These are phyloP conservation scores for Chunga burmeisteri DNA, from an alignment of 2,113 vertebrate species.

Conservation along the genomic window DNA sequence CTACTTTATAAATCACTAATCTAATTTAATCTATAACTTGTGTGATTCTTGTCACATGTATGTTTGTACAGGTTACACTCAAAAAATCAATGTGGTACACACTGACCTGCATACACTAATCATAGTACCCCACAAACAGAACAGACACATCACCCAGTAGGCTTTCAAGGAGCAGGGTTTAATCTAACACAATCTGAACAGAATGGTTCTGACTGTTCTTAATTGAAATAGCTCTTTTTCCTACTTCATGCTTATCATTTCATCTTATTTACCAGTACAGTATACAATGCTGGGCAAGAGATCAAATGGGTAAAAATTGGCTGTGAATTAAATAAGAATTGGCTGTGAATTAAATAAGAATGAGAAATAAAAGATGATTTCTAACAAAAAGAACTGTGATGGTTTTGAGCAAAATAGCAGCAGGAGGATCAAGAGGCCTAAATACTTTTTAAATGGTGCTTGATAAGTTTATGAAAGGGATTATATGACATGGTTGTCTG, in stretches of 20 bases:
- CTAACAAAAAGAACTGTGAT: neutral
- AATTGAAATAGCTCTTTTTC: neutral
- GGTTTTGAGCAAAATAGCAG: neutral
- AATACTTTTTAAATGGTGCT: neutral
- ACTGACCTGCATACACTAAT: neutral
- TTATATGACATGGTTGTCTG: slow-evolving; percentile 18
- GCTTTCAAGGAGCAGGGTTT: neutral
- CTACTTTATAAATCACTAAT: neutral
- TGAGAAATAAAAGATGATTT: neutral
- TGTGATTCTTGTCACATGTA: neutral
- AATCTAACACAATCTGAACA: neutral
- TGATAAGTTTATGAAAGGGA: slow-evolving; percentile 18
- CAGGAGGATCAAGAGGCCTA: neutral
- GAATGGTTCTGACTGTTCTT: neutral
- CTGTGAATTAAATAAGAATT: neutral
- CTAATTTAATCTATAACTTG: rapidly evolving
- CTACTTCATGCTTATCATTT: neutral
- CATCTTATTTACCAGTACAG: neutral
- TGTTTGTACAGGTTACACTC: neutral
- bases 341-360: neutral
- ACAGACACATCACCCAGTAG: neutral
- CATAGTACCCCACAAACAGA: neutral
- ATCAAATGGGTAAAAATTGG: neutral
- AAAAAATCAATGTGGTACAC: neutral
- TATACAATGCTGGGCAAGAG: neutral